These are phyloP conservation scores for Drosophila cracens DNA, from an alignment of 2,888 invertebrate genomes.

Conservation along the genomic window DNA sequence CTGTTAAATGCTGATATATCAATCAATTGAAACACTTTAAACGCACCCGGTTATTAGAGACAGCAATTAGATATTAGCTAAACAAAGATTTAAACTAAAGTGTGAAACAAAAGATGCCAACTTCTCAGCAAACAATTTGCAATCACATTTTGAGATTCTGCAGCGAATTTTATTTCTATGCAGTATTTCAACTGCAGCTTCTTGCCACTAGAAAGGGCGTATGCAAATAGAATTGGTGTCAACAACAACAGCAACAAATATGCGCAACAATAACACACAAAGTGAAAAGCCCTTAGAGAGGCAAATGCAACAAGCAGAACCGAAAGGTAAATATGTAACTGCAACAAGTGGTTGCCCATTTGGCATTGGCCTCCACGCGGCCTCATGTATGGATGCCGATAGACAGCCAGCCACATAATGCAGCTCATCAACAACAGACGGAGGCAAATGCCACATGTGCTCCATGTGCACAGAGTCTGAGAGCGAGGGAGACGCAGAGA, in stretches of 20 bases:
- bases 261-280: constrained; percentile 41
- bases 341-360: constrained; percentile 75
- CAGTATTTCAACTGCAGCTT: constrained; percentile 10
- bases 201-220: constrained; percentile 49
- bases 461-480: constrained; percentile 27
- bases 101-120: neutral
- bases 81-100: neutral
- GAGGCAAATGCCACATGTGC: constrained; percentile 80
- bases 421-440: constrained; percentile 72
- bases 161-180: constrained; percentile 24
- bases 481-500: constrained; percentile 3
- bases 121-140: neutral
- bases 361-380: constrained; percentile 67
- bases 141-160: constrained; percentile 7
- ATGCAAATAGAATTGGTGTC: constrained; percentile 71
- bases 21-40: constrained; percentile 30
- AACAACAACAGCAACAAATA: constrained; percentile 40
- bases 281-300: constrained; percentile 59
- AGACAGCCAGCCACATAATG: constrained; percentile 76
- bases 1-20: constrained; percentile 44
- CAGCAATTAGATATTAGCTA: neutral
- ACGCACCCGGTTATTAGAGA: neutral
- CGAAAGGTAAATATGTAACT: constrained; percentile 73
- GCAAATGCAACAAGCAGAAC: constrained; percentile 73
- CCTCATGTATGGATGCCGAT: constrained; percentile 62